Conservation (phyloP, 2,888 invertebrate species). For the Ophion ventricosus region DNA sequence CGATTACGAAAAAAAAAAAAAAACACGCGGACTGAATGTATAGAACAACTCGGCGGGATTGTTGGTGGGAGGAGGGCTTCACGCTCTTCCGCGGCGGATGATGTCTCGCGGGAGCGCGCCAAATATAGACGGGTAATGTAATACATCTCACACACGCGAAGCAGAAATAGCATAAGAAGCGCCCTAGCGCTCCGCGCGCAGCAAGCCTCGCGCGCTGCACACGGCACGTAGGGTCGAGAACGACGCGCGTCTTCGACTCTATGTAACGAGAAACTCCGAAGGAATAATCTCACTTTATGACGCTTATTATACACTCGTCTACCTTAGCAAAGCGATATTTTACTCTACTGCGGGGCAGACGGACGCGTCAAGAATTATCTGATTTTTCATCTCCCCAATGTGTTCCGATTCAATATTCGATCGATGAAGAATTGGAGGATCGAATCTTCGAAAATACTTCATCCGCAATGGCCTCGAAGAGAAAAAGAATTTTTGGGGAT, state of each 20-base stretch:
- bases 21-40: neutral
- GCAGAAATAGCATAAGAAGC: constrained; percentile 85
- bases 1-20: neutral
- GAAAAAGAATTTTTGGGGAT: neutral
- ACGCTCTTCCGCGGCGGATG: constrained; percentile 19
- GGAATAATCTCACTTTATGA: constrained; percentile 56
- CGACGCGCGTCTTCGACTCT: constrained; percentile 51
- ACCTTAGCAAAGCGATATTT: neutral
- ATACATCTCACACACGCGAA: constrained; percentile 83
- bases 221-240: constrained; percentile 81
- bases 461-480: neutral
- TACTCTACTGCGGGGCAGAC: neutral
- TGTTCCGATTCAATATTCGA: neutral
- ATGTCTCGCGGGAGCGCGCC: constrained; percentile 75
- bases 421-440: neutral
- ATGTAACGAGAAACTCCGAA: constrained; percentile 53
- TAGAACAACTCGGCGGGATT: neutral
- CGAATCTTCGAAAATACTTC: neutral
- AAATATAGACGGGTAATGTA: constrained; percentile 86
- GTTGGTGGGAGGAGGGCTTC: neutral
- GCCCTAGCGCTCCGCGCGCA: constrained; percentile 80
- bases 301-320: constrained; percentile 45
- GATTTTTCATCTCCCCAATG: constrained; percentile 3
- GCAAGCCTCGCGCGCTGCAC: constrained; percentile 80
- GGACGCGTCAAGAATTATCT: neutral